phyloP scores from a whole-genome alignment of 2,113 vertebrate species.

The Callospermophilus lateralis region DNA sequence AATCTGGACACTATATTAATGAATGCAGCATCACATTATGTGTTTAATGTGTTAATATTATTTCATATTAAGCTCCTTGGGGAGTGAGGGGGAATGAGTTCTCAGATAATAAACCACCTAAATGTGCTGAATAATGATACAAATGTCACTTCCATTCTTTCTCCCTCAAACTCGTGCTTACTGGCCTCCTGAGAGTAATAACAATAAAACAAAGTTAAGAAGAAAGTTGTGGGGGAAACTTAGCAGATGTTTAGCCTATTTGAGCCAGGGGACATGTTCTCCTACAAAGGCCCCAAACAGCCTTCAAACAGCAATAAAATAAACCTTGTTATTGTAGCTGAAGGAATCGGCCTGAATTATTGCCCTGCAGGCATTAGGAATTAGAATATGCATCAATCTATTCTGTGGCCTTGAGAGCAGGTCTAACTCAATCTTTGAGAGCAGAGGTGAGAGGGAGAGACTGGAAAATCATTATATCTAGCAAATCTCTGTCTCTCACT shows the following conservation, averaged over 20 bases:
- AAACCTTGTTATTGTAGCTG: constrained; percentile 79
- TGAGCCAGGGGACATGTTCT: constrained; percentile 65
- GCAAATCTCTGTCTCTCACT: not conserved
- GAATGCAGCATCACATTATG: constrained; percentile 70
- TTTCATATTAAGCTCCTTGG: constrained; percentile 68
- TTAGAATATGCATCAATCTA: constrained; percentile 77
- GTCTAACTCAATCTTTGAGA: constrained; percentile 63
- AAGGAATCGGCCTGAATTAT: constrained; percentile 69
- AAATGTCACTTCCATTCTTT: constrained; percentile 76
- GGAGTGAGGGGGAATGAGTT: constrained; percentile 59
- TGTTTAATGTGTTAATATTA: constrained; percentile 75
- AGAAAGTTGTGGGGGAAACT: constrained; percentile 64
- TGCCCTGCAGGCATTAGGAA: constrained; percentile 69
- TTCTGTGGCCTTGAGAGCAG: constrained; percentile 58
- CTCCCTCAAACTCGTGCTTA: constrained; percentile 59
- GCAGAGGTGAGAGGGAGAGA: constrained; percentile 49
- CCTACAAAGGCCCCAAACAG: constrained; percentile 62
- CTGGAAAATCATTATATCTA: constrained; percentile 41
- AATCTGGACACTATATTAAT: constrained; percentile 60
- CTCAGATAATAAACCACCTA: constrained; percentile 68
- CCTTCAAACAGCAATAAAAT: constrained; percentile 75
- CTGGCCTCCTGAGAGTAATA: constrained; percentile 70
- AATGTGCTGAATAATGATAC: constrained; percentile 75
- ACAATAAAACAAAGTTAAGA: constrained; percentile 80
- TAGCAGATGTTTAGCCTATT: constrained; percentile 78